A percentile compares a stretch with the other conserved stretches of the same genome.
These are phyloP conservation scores for Anguilla obscura DNA, from an alignment of 2,797 vertebrate species.

Conservation along the genomic window DNA sequence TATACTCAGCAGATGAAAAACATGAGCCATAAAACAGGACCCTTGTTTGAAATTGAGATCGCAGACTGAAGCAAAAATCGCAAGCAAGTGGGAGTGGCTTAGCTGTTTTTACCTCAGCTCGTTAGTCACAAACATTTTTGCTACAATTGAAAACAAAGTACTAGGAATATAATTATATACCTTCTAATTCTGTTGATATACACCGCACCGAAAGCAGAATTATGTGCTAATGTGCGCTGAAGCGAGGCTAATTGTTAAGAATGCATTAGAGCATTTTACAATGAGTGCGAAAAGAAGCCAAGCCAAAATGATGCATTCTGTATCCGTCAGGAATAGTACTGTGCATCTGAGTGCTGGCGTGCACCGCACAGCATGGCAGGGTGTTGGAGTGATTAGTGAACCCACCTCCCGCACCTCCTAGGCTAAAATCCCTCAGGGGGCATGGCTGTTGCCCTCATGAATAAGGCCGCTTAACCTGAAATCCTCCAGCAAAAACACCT, in stretches of 20 bases:
- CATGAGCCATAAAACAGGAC: slow-evolving; percentile 51
- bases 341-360: neutral
- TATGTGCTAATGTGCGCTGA: slow-evolving; percentile 31
- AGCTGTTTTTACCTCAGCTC: neutral
- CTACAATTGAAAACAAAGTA: neutral
- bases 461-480: slow-evolving; percentile 7
- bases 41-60: slow-evolving; percentile 60
- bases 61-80: neutral
- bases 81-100: neutral
- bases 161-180: neutral
- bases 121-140: slow-evolving; percentile 1
- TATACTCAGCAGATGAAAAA: slow-evolving; percentile 46
- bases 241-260: slow-evolving; percentile 43
- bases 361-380: neutral
- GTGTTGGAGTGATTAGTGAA: neutral
- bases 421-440: neutral
- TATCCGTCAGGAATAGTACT: slow-evolving; percentile 34
- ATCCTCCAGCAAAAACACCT: neutral
- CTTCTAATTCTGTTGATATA: slow-evolving; percentile 43
- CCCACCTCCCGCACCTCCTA: neutral
- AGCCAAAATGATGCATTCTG: slow-evolving; percentile 53
- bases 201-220: slow-evolving; percentile 53
- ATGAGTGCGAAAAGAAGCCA: slow-evolving; percentile 43
- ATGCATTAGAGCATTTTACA: slow-evolving; percentile 58
- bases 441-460: neutral